Evolutionary conservation across 2,797 vertebrate genomes (phyloP).

Genomic region (Epinephelus malabaricus): DNA sequence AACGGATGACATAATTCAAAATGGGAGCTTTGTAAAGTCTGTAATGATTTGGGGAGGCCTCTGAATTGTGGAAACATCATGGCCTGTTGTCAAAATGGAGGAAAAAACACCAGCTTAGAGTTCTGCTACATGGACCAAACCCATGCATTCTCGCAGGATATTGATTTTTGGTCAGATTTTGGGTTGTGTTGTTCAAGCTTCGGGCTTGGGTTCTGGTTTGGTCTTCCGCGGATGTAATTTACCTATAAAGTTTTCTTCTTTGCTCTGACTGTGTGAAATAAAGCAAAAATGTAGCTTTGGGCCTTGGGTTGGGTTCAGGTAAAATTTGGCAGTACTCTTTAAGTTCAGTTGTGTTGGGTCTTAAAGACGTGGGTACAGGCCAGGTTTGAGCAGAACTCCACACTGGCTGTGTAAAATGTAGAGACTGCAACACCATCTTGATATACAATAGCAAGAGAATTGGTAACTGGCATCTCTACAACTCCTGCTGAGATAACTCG

Average conservation of each 20-base stretch:
- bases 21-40: background rate
- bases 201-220: background rate
- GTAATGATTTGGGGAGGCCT: background rate
- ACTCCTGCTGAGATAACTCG: background rate
- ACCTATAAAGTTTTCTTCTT: background rate
- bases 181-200: background rate
- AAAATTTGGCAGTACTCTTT: background rate
- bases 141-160: background rate
- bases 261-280: background rate
- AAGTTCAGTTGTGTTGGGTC: background rate
- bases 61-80: background rate
- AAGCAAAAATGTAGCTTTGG: background rate
- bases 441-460: background rate
- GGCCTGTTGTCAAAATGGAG: background rate
- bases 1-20: background rate
- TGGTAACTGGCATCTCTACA: background rate
- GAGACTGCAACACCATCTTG: background rate
- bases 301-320: background rate
- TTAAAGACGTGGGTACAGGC: background rate
- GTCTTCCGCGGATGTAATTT: background rate
- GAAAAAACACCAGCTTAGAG: background rate
- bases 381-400: background rate
- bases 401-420: background rate
- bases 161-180: slow-evolving; percentile 1
- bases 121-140: slow-evolving; percentile 5